Percentiles rank a stretch among this genome's conserved stretches.
Conservation (phyloP, 2,888 invertebrate genomes). For the Oxystoma pomonae region DNA sequence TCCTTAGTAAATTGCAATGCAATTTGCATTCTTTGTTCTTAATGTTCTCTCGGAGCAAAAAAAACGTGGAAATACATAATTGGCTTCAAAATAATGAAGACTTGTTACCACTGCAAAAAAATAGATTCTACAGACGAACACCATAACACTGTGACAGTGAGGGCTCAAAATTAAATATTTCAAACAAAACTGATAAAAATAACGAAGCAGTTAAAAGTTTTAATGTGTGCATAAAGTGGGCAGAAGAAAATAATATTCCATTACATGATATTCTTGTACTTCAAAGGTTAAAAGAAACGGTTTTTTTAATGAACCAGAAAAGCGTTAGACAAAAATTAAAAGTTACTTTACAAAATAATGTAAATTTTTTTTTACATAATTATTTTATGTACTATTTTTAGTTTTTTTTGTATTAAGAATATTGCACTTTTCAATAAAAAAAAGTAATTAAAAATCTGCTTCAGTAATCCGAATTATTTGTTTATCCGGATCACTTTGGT, state of each 20-base stretch:
- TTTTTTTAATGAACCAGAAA: constrained; percentile 8
- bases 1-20: constrained; percentile 16
- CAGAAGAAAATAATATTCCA: constrained; percentile 15
- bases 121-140: background rate
- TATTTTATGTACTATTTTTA: constrained; percentile 14
- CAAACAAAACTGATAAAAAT: constrained; percentile 7
- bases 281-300: constrained; percentile 16
- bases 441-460: too few relatives aligned
- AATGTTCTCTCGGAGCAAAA: constrained; percentile 21
- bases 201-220: constrained; percentile 9
- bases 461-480: too few relatives aligned
- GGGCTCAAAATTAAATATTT: too few relatives aligned
- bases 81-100: constrained; percentile 12
- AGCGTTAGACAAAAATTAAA: constrained; percentile 13
- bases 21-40: constrained; percentile 17
- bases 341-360: constrained; percentile 15
- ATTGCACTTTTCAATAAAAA: background rate
- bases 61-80: constrained; percentile 15
- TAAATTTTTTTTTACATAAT: constrained; percentile 7
- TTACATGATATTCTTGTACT: constrained; percentile 13
- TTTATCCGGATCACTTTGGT: constrained; percentile 5
- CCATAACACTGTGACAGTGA: too few relatives aligned
- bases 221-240: constrained; percentile 14
- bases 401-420: constrained; percentile 3
- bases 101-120: constrained; percentile 11